phyloP scores from a whole-genome alignment of 2,797 vertebrate genomes.

The Channallabes apus region DNA sequence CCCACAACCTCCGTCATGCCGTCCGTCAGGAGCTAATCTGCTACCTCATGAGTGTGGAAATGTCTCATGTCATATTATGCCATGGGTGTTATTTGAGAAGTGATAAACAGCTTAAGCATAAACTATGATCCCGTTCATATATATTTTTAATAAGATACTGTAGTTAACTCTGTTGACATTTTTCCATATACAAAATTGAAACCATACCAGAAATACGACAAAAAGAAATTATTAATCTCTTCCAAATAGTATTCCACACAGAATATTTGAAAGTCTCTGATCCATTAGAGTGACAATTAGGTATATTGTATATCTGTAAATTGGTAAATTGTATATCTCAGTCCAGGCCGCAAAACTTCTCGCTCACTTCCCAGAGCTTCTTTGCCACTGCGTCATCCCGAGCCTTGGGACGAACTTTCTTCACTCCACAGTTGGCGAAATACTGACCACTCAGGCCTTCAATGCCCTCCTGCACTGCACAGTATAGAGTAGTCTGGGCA shows the following conservation, averaged over 20 bases:
- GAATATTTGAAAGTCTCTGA: background rate
- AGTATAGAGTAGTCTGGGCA: slow-evolving; percentile 69
- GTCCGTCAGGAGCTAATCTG: background rate
- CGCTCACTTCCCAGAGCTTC: slow-evolving; percentile 76
- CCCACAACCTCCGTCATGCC: background rate
- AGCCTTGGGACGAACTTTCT: slow-evolving; percentile 59
- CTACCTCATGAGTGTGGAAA: background rate
- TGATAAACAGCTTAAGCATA: background rate
- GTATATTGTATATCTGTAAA: background rate
- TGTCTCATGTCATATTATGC: background rate
- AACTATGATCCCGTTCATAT: background rate
- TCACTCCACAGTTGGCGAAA: slow-evolving; percentile 69
- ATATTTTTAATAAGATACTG: background rate
- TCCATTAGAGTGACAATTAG: background rate
- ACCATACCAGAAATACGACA: background rate
- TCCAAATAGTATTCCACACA: background rate
- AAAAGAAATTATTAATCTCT: background rate
- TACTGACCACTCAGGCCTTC: slow-evolving; percentile 66
- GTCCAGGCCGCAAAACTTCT: slow-evolving; percentile 63
- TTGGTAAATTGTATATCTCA: too few relatives aligned
- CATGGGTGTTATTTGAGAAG: background rate
- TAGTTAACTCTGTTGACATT: background rate
- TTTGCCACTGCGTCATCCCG: slow-evolving; percentile 66
- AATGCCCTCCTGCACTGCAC: slow-evolving; percentile 68
- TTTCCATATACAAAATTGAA: background rate